These are phyloP conservation scores for Ascidia mentula DNA, from an alignment of 23 tunicate genomes.

Conservation along the genomic window DNA sequence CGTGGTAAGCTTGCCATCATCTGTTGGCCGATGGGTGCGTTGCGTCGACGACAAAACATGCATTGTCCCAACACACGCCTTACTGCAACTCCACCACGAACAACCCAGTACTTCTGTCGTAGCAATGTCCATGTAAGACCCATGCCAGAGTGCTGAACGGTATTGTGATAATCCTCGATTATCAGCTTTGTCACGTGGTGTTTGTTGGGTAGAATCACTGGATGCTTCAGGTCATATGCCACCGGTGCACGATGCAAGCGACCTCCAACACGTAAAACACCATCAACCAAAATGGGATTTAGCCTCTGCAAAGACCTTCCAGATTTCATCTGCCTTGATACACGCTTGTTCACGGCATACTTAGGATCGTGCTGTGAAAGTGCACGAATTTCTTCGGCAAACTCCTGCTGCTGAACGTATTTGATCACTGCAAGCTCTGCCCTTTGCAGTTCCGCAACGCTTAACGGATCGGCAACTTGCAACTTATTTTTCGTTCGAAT, in stretches of 20 bases:
- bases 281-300: conserved; percentile 24
- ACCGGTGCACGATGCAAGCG: conserved; percentile 28
- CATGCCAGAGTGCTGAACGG: conserved; percentile 27
- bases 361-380: background rate
- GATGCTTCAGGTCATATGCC: conserved; percentile 28
- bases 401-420: background rate
- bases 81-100: conserved; percentile 27
- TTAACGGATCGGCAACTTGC: background rate
- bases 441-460: conserved; percentile 1
- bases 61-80: conserved; percentile 32
- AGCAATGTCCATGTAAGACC: conserved; percentile 29
- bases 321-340: background rate
- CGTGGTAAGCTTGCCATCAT: conserved; percentile 33
- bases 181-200: conserved; percentile 27
- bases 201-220: conserved; percentile 23
- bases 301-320: background rate
- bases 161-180: conserved; percentile 21
- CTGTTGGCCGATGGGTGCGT: conserved; percentile 28
- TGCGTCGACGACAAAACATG: conserved; percentile 30
- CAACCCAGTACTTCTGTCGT: conserved; percentile 49
- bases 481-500: background rate
- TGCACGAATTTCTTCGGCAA: conserved; percentile 1
- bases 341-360: background rate
- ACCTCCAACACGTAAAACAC: conserved; percentile 31
- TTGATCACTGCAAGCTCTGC: conserved; percentile 14